phyloP scores from a whole-genome alignment of 2,113 vertebrate species.

The Entelurus aequoreus region DNA sequence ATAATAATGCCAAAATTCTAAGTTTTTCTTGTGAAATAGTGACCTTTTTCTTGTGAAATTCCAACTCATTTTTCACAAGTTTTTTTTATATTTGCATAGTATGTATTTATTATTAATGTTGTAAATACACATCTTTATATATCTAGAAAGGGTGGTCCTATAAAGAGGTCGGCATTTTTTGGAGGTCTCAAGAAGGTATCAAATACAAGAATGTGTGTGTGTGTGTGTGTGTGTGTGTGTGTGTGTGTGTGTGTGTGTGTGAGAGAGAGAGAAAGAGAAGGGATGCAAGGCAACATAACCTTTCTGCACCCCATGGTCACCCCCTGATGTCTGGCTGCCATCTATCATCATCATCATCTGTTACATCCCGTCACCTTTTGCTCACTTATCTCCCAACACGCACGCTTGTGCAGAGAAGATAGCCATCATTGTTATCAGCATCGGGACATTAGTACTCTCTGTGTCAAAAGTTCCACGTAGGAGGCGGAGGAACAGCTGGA shows the following conservation, averaged over 20 bases:
- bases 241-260: not conserved
- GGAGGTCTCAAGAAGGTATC: too few relatives aligned
- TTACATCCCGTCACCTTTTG: not conserved
- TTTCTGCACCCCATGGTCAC: slow-evolving; percentile 40
- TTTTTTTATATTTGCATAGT: too few relatives aligned
- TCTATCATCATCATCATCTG: slow-evolving; percentile 12
- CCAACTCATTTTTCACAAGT: too few relatives aligned
- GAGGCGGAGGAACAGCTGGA: slow-evolving; percentile 17
- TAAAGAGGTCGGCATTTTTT: too few relatives aligned
- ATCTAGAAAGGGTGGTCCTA: too few relatives aligned
- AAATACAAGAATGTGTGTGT: not conserved
- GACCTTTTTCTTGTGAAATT: too few relatives aligned
- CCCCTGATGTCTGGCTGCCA: slow-evolving; percentile 31
- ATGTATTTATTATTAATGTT: too few relatives aligned
- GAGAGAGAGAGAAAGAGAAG: slow-evolving; percentile 38
- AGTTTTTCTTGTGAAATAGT: too few relatives aligned
- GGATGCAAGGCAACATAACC: slow-evolving; percentile 51
- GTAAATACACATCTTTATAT: too few relatives aligned
- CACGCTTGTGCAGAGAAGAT: slow-evolving; percentile 1
- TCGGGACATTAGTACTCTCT: not conserved
- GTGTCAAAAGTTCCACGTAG: slow-evolving; percentile 24
- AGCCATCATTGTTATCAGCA: slow-evolving; percentile 34
- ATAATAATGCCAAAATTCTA: too few relatives aligned
- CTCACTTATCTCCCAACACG: too few relatives aligned
- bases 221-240: not conserved